Base-by-base conservation (phyloP, 2,113 vertebrate genomes). In the Nibea coibor region DNA sequence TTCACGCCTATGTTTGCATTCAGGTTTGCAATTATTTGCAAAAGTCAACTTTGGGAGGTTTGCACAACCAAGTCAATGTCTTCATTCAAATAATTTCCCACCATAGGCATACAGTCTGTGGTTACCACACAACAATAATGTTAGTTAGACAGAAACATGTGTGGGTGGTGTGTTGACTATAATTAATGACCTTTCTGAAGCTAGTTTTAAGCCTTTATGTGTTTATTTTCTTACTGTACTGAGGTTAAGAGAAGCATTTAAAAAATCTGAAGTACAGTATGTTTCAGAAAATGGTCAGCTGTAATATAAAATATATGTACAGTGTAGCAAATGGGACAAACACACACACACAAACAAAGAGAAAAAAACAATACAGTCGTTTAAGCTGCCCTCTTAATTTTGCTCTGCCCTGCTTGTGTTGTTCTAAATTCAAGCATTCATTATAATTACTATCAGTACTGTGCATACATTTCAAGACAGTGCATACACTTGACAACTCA, bases 401-500 rank as follows among this genome's bases (percentile, higher is more conserved):
- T 59, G 45, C 53, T 75, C 47, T 57, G 26, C 45, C 57, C 62
- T 70, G 59, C 74, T 82, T 80, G 28, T 69, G 45, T 35, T 64
- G n/a, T 16, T 58, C 19, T 64, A 43, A 76, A 69, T 76, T 47
- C 80, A 91, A 86, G 80, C 87, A 87, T 80, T 79, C 31, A 65
- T 78, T 87, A 80, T 58, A 82, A 72, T 42, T 20, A 58, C 67
- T 66, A 73, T 84, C 75, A 80, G 61, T 75, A 81, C 47, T 86
- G 88, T 91, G 90, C 87, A 93, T 67, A 91, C 84, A 89, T 84
- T 81, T 90, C 87, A 92, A 88, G 88, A 91, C 86, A 91, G 96
- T 96, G 94, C 95, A 92, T 86, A 96, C 94, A 95, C 93, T 94
- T 92, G 89, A 98, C 91, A 97, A 97, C 96, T 96, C 94, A 95